These are phyloP conservation scores for Melanotaenia pygmaea DNA, from an alignment of 2,797 vertebrate species.

Conservation along the genomic window DNA sequence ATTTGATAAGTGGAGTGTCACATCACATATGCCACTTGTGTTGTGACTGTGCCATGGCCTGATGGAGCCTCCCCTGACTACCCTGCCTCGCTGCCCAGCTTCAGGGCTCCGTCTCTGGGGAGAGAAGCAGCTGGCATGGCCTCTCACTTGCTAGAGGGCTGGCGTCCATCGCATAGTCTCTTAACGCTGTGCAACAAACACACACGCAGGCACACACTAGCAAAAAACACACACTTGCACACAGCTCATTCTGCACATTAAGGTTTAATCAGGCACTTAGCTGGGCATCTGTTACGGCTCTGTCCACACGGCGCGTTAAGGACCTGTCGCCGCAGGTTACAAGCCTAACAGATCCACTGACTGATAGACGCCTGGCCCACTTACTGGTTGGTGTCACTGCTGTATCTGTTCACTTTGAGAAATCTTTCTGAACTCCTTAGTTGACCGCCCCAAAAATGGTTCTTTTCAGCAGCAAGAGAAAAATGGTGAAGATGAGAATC, in stretches of 20 bases:
- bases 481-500: not conserved
- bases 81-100: conserved; percentile 75
- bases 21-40: conserved; percentile 76
- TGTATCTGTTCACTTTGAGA: conserved; percentile 28
- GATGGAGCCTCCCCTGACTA: conserved; percentile 45
- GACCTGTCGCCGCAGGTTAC: conserved; percentile 79
- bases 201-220: conserved; percentile 24
- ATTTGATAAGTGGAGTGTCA: conserved; percentile 78
- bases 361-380: conserved; percentile 76
- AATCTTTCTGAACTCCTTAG: conserved; percentile 30
- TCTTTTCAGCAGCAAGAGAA: conserved; percentile 5
- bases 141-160: conserved; percentile 78
- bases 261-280: conserved; percentile 88
- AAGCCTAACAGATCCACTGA: conserved; percentile 71
- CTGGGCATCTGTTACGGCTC: conserved; percentile 84
- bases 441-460: conserved; percentile 31
- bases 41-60: conserved; percentile 80
- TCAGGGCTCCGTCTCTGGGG: conserved; percentile 76
- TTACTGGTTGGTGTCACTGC: conserved; percentile 68
- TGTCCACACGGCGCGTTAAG: conserved; percentile 71
- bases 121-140: conserved; percentile 80
- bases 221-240: conserved; percentile 40
- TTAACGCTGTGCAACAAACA: conserved; percentile 44
- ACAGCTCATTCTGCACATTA: conserved; percentile 79
- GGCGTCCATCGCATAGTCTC: conserved; percentile 68